These are phyloP conservation scores for Dendrocincla fuliginosa DNA, from an alignment of 2,797 vertebrate species.

Conservation along the genomic window DNA sequence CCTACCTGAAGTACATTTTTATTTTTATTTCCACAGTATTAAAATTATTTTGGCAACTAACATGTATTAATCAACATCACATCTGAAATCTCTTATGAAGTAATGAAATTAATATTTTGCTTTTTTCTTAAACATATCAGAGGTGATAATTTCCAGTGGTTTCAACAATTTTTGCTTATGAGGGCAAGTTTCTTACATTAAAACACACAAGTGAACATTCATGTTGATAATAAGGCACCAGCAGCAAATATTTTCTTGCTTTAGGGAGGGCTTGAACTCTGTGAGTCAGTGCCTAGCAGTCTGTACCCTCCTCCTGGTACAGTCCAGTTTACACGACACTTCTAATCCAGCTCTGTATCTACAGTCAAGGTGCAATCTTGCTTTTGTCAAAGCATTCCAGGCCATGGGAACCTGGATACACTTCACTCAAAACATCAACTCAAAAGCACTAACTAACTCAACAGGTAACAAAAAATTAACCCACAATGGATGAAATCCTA, in stretches of 20 bases:
- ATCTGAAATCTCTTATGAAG: not conserved
- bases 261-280: not conserved
- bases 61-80: not conserved
- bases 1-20: not conserved
- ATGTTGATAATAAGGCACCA: not conserved
- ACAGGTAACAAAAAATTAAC: not conserved
- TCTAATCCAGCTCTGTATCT: not conserved
- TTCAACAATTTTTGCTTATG: not conserved
- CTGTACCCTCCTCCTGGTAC: not conserved
- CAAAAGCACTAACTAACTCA: not conserved
- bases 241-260: not conserved
- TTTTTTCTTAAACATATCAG: not conserved
- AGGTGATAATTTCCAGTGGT: fast-evolving
- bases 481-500: not conserved
- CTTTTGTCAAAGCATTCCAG: not conserved
- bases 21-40: not conserved
- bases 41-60: not conserved
- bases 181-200: not conserved
- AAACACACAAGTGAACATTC: not conserved
- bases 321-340: not conserved
- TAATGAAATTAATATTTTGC: not conserved
- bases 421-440: not conserved
- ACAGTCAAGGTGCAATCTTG: fast-evolving
- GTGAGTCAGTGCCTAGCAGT: too few relatives aligned
- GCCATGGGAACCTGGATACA: not conserved